Base-by-base conservation (phyloP, 2,888 invertebrate genomes). In the Atethmia centrago region DNA sequence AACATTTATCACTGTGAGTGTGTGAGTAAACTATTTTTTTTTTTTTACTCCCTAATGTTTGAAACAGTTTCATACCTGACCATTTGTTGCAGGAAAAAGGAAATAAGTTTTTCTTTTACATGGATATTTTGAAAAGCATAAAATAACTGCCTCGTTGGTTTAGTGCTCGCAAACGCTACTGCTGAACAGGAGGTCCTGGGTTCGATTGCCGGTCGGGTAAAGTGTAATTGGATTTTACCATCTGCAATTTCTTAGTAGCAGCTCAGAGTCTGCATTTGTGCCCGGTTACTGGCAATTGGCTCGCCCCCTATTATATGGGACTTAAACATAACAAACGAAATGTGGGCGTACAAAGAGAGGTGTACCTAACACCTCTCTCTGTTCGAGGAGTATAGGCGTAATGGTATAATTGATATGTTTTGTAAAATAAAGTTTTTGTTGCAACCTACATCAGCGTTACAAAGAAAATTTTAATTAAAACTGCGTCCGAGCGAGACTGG, bases 1-100 rank as follows among this genome's bases (percentile, higher is more conserved):
- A 36, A 55, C 25, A 40, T 73, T 45, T 53, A 21, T 53, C 51
- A 8, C 21, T 61, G 55, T 61, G 14, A 19, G n/a, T 28, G n/a
- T 28, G 25, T 16, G 28, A 19, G 59, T 21, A 45, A 55, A 47
- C 14, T 10, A 14, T 5, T 55, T 40, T n/a, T n/a, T 47, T 31
- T 49, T 40, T 14, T 28, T 42, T 16, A 31, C n/a, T 25, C 51
- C 31, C 16, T 28, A 36, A 51, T 36, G 3, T 51, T 59, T 71
- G 21, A 53, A 42, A 49, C 71, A 59, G n/a, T 72, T 42, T 59
- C 31, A 16, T n/a, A 40, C 12, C 49, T n/a, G 28, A 25, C 25
- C 16, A 45, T n/a, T 8, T 47, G 2, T 47, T 53, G n/a, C 25
- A 4, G 21, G 25, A 55, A 25, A 51, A 36, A 49, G 4, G 4